phyloP scores from a whole-genome alignment of 2,113 vertebrate species.

The Eudyptes chrysolophus region DNA sequence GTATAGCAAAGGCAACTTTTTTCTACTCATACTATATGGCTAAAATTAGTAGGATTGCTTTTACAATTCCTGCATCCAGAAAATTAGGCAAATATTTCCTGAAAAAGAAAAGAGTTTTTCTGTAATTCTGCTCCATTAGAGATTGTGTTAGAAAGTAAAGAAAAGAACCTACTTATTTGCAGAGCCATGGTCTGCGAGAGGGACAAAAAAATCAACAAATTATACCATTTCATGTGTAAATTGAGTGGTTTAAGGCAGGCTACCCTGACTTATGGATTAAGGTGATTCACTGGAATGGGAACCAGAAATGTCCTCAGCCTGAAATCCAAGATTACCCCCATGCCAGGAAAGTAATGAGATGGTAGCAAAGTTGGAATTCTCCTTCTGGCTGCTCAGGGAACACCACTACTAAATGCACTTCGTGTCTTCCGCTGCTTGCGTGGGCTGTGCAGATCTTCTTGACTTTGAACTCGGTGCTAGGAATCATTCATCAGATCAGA shows the following conservation, averaged over 20 bases:
- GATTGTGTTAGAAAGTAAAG: not conserved
- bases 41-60: not conserved
- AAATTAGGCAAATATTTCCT: not conserved
- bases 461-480: not conserved
- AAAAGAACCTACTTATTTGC: not conserved
- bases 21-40: not conserved
- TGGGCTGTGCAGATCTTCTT: not conserved
- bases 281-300: not conserved
- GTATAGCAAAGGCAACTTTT: not conserved
- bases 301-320: not conserved
- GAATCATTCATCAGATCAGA: not conserved
- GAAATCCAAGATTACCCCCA: not conserved
- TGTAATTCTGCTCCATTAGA: not conserved
- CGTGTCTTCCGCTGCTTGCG: not conserved
- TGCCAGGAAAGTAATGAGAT: not conserved
- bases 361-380: not conserved
- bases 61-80: not conserved
- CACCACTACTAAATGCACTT: not conserved
- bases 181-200: not conserved
- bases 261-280: not conserved
- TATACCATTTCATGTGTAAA: not conserved
- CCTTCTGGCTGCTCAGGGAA: not conserved
- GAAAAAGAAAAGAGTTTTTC: not conserved
- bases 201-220: not conserved
- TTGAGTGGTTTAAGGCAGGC: not conserved